These are phyloP conservation scores for Coptotermes formosanus DNA, from an alignment of 1,140 invertebrate genomes.

Conservation along the genomic window DNA sequence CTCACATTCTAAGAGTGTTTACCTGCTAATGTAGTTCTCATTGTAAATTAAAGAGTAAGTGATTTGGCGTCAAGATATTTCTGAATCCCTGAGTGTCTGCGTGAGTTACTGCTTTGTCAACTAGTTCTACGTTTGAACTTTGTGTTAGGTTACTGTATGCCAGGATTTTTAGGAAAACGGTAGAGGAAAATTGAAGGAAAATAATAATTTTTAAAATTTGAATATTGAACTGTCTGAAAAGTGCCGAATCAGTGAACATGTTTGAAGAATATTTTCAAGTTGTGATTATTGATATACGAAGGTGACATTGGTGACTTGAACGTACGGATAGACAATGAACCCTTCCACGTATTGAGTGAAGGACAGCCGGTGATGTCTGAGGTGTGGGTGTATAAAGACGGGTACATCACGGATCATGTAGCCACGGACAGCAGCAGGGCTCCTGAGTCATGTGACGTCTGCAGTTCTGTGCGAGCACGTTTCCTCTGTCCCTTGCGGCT, in stretches of 20 bases:
- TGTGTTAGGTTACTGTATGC: no score
- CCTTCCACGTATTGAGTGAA: background rate
- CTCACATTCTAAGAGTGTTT: background rate
- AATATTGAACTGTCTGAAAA: no score
- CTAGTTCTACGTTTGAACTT: no score
- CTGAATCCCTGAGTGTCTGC: no score
- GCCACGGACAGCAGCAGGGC: background rate
- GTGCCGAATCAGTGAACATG: no score
- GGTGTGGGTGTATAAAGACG: conserved; percentile 38
- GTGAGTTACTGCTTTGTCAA: no score
- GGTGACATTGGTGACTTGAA: background rate
- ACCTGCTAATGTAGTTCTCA: background rate
- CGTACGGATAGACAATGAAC: background rate
- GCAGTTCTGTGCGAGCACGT: conserved; percentile 1
- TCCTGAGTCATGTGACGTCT: background rate
- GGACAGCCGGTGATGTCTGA: background rate
- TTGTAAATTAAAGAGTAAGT: no score
- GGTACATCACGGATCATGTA: conserved; percentile 36
- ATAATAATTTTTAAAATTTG: no score
- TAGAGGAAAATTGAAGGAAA: no score
- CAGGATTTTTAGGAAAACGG: no score
- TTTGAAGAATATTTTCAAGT: background rate
- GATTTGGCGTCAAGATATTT: no score
- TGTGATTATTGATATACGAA: background rate
- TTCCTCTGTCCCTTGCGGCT: conserved; percentile 20